phyloP scores from a whole-genome alignment of 35 echinoderm and acorn worm species.

The Ophioderma brevispina region DNA sequence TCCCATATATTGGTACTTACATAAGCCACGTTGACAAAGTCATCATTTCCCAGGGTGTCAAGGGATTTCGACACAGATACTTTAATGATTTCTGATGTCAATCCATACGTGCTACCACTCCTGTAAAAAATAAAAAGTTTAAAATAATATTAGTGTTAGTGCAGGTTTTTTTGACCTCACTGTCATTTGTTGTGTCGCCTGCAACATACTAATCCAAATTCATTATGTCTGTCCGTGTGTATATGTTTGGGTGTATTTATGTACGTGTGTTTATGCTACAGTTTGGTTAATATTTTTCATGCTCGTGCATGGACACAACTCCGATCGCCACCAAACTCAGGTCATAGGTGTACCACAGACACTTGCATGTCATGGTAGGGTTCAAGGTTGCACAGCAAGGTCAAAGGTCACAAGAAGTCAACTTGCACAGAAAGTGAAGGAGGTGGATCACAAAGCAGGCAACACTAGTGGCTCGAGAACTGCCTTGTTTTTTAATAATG shows the following conservation, averaged over 20 bases:
- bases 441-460: too few species aligned
- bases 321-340: too few species aligned
- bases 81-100: constrained; percentile 89
- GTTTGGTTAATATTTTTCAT: not conserved
- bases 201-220: not conserved
- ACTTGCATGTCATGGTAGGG: too few species aligned
- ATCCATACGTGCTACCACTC: constrained; percentile 95
- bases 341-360: too few species aligned
- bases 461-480: too few species aligned
- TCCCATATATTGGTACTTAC: constrained; percentile 59
- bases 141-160: not conserved
- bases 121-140: constrained; percentile 35
- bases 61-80: constrained; percentile 83
- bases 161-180: not conserved
- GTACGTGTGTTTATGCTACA: not conserved
- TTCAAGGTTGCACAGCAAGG: too few species aligned
- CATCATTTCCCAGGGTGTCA: constrained; percentile 96
- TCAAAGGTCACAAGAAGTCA: too few species aligned
- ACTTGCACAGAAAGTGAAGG: too few species aligned
- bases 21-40: constrained; percentile 91
- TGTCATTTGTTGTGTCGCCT: not conserved
- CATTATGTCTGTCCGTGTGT: too few species aligned
- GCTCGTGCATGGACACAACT: not conserved
- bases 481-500: too few species aligned
- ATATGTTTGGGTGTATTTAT: not conserved